A percentile compares a stretch with the other conserved stretches of the same genome.
These are phyloP conservation scores for Aleiodes testaceus DNA, from an alignment of 2,888 invertebrate species.

Conservation along the genomic window DNA sequence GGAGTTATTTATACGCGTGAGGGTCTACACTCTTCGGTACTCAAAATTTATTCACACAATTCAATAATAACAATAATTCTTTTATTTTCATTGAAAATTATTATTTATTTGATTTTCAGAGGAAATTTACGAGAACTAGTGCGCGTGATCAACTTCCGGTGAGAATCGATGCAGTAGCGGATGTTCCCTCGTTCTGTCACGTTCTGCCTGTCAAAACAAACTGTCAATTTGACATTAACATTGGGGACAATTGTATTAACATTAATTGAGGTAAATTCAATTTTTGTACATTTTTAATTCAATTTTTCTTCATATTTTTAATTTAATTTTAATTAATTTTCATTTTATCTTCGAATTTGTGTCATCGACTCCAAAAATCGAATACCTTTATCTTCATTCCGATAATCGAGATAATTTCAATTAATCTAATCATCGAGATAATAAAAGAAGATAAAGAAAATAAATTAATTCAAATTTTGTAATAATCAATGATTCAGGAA, in stretches of 20 bases:
- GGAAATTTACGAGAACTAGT: not conserved
- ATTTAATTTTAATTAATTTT: not conserved
- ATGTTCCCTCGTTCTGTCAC: not conserved
- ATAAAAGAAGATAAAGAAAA: no score
- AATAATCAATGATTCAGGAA: no score
- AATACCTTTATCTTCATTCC: no score
- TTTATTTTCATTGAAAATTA: not conserved
- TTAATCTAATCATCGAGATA: no score
- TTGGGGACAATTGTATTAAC: not conserved
- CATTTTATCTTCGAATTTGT: not conserved
- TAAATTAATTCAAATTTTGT: no score
- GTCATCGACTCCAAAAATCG: no score
- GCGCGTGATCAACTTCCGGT: constrained; percentile 18
- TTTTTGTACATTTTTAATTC: not conserved
- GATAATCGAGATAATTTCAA: no score
- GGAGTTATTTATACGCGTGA: constrained; percentile 21
- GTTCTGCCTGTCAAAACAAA: not conserved
- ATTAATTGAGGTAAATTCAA: constrained; percentile 9
- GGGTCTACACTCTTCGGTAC: not conserved
- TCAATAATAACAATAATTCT: not conserved
- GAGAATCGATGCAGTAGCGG: constrained; percentile 4
- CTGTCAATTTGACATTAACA: not conserved
- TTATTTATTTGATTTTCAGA: not conserved
- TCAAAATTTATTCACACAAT: not conserved
- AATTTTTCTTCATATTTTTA: not conserved